These are phyloP conservation scores for Cynodonichthys magdalenae DNA, from an alignment of 2,797 vertebrate species.

Conservation along the genomic window DNA sequence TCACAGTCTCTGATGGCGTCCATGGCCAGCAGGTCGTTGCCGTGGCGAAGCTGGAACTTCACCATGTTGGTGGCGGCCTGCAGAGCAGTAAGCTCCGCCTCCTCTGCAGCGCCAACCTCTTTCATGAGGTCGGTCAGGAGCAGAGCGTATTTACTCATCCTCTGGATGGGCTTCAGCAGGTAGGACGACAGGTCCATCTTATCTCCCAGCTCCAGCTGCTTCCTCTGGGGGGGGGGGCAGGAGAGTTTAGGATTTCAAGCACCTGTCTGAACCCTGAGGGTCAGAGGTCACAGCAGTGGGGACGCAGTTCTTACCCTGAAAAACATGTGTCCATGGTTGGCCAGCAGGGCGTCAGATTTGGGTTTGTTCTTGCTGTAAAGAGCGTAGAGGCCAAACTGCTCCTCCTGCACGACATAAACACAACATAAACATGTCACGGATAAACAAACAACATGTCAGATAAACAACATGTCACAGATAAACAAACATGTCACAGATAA, in stretches of 20 bases:
- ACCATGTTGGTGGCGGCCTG: constrained; percentile 79
- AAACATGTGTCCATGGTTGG: constrained; percentile 89
- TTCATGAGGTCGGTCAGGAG: constrained; percentile 85
- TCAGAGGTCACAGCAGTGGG: background rate
- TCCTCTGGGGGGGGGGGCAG: constrained; percentile 56
- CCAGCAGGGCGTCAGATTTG: constrained; percentile 88
- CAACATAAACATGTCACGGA: background rate
- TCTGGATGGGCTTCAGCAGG: constrained; percentile 85
- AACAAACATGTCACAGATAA: background rate
- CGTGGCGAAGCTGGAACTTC: constrained; percentile 87
- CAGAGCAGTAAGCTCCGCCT: constrained; percentile 79
- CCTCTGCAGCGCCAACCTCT: constrained; percentile 75
- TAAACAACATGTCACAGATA: background rate
- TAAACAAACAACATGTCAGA: background rate
- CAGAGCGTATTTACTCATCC: constrained; percentile 87
- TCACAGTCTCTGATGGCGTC: constrained; percentile 85
- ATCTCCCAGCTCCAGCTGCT: constrained; percentile 81
- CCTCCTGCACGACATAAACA: constrained; percentile 80
- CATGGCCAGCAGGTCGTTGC: constrained; percentile 88
- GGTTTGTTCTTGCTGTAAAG: constrained; percentile 98
- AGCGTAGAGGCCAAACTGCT: constrained; percentile 93
- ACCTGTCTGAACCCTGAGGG: background rate
- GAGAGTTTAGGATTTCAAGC: too few relatives aligned
- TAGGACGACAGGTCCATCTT: constrained; percentile 88
- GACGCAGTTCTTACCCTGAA: constrained; percentile 86